phyloP scores from a whole-genome alignment of 2,797 vertebrate species.

The Hafferia zeledoni region DNA sequence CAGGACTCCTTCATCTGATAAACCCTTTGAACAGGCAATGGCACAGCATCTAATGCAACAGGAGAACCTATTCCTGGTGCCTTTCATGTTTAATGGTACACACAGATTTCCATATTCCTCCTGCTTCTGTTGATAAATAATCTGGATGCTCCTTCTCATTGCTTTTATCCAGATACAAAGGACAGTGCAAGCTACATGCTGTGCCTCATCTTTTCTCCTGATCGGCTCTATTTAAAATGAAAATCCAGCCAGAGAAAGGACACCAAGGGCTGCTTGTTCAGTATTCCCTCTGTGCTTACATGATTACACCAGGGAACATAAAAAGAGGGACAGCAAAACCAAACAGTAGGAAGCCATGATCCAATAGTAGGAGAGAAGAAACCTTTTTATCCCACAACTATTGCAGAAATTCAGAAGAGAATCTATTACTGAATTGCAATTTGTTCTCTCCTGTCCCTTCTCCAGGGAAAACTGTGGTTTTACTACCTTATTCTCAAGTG shows the following conservation, averaged over 20 bases:
- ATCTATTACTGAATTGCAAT: not conserved
- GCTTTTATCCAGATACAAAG: conserved; percentile 1
- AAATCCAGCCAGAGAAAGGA: conserved; percentile 1
- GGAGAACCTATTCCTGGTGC: not conserved
- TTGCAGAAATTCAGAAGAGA: not conserved
- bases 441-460: not conserved
- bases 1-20: not conserved
- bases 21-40: not conserved
- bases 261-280: not conserved
- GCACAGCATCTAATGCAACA: not conserved
- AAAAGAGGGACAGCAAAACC: not conserved
- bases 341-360: not conserved
- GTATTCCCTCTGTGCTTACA: not conserved
- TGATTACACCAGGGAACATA: not conserved
- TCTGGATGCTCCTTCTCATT: not conserved
- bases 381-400: not conserved
- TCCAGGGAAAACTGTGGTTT: not conserved
- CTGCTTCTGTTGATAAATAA: conserved; percentile 8
- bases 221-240: not conserved
- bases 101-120: not conserved
- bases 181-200: not conserved
- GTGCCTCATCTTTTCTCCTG: conserved; percentile 14
- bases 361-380: not conserved
- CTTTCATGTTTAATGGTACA: not conserved
- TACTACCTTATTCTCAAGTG: not conserved